A percentile compares a stretch with the other conserved stretches of the same genome.
Evolutionary conservation across 1,140 invertebrate species (phyloP).

Genomic region (Drosophila rufa): DNA sequence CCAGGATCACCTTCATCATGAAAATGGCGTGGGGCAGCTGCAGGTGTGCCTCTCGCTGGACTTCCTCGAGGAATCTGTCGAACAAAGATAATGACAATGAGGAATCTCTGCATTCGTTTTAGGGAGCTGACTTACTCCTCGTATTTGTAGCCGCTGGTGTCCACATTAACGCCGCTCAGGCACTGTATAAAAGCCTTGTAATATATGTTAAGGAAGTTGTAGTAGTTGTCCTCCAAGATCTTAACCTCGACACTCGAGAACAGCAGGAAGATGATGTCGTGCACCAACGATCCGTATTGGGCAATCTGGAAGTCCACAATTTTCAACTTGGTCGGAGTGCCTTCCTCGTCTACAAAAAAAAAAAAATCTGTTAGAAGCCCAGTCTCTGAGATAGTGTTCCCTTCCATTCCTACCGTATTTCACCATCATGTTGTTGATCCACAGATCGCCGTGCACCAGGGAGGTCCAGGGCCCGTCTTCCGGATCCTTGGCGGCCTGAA

Average conservation of each 20-base stretch:
- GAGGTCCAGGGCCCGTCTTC: conserved; percentile 84
- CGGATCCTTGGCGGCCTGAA: conserved; percentile 37
- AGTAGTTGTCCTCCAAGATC: conserved; percentile 84
- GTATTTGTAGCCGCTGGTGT: conserved; percentile 57
- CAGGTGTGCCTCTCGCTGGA: conserved; percentile 59
- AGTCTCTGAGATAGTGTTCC: too few species aligned
- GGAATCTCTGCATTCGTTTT: too few species aligned
- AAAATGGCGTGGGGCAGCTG: conserved; percentile 73
- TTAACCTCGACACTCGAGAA: conserved; percentile 86
- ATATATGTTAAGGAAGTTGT: conserved; percentile 86
- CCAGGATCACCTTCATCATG: conserved; percentile 76
- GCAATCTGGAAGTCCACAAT: conserved; percentile 89
- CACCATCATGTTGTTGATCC: conserved; percentile 88
- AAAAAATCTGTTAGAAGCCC: background rate
- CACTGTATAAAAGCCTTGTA: conserved; percentile 85
- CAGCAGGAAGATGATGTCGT: conserved; percentile 88
- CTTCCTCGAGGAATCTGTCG: conserved; percentile 69
- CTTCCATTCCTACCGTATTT: conserved; percentile 73
- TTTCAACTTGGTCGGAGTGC: conserved; percentile 85
- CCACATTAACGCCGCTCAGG: conserved; percentile 66
- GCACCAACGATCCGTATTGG: conserved; percentile 85
- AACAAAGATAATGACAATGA: background rate
- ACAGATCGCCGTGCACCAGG: conserved; percentile 87
- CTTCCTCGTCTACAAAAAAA: conserved; percentile 58
- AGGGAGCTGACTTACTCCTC: conserved; percentile 50